Conservation (phyloP, 2,797 vertebrate genomes). For the Pteropus rufus region DNA sequence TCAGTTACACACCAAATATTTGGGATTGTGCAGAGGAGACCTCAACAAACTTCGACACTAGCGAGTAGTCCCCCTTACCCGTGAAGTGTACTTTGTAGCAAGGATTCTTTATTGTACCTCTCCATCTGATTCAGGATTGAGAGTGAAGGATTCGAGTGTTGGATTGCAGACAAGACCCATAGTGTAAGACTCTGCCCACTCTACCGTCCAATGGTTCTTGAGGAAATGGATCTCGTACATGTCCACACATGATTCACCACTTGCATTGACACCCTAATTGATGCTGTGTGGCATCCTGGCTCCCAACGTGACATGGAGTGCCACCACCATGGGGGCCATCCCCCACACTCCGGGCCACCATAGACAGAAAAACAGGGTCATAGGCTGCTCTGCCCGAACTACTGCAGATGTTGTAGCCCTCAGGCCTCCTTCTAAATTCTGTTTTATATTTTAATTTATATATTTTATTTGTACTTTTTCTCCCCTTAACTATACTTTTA, state of each 20-base stretch:
- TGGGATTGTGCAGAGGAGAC: slow-evolving; percentile 93
- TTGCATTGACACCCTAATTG: slow-evolving; percentile 84
- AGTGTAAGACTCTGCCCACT: slow-evolving; percentile 89
- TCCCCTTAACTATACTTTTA: not conserved
- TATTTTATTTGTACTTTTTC: not conserved
- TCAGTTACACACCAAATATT: slow-evolving; percentile 92
- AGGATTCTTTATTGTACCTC: slow-evolving; percentile 91
- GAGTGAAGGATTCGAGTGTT: slow-evolving; percentile 89
- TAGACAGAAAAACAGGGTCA: not conserved
- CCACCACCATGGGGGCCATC: fast-evolving
- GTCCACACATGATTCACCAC: slow-evolving; percentile 83
- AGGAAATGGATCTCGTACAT: slow-evolving; percentile 85
- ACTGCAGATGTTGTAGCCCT: not conserved
- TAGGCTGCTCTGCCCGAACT: not conserved
- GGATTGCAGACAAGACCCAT: slow-evolving; percentile 88
- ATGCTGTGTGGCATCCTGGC: slow-evolving; percentile 82
- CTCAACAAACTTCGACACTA: slow-evolving; percentile 92
- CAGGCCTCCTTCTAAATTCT: not conserved
- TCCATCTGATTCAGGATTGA: slow-evolving; percentile 90
- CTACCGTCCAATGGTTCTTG: slow-evolving; percentile 84
- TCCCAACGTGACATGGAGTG: not conserved
- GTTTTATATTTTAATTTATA: not conserved
- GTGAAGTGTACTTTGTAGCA: slow-evolving; percentile 91
- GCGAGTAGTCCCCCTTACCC: slow-evolving; percentile 90
- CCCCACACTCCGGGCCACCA: not conserved